These are phyloP conservation scores for Artibeus jamaicensis DNA, from an alignment of 2,797 vertebrate genomes.

Conservation along the genomic window DNA sequence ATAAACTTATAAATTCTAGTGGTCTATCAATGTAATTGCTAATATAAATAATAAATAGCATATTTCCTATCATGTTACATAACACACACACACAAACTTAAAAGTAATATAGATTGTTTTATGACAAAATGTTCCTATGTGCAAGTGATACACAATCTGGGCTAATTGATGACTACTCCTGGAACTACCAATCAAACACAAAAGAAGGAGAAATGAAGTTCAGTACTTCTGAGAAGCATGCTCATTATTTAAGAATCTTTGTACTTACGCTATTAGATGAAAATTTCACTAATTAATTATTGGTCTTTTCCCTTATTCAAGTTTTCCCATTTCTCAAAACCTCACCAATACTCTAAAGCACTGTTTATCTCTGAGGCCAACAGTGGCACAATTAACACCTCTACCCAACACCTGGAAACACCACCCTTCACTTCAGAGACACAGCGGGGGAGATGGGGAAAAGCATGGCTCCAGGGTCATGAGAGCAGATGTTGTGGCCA, in stretches of 20 bases:
- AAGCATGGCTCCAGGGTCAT: background rate
- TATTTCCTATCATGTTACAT: background rate
- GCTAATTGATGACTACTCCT: background rate
- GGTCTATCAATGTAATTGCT: background rate
- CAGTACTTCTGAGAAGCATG: background rate
- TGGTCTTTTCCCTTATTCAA: background rate
- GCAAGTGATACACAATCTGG: background rate
- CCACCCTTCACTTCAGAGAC: background rate
- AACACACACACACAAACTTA: background rate
- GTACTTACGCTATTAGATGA: background rate
- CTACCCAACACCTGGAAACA: background rate
- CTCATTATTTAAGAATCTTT: background rate
- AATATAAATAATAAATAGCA: background rate
- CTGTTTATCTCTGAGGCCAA: background rate
- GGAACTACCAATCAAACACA: background rate
- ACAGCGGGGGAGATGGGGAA: background rate
- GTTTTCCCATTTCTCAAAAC: background rate
- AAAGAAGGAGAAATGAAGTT: background rate
- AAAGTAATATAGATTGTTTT: background rate
- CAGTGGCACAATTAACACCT: background rate
- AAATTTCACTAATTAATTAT: background rate
- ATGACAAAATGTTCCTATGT: background rate
- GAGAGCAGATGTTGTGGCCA: background rate
- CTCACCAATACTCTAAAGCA: background rate
- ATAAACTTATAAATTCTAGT: background rate